Evolutionary conservation across 2,113 vertebrate genomes (phyloP), one percentile per base, ranked within the genome.

Genomic region (Podarcis muralis): DNA sequence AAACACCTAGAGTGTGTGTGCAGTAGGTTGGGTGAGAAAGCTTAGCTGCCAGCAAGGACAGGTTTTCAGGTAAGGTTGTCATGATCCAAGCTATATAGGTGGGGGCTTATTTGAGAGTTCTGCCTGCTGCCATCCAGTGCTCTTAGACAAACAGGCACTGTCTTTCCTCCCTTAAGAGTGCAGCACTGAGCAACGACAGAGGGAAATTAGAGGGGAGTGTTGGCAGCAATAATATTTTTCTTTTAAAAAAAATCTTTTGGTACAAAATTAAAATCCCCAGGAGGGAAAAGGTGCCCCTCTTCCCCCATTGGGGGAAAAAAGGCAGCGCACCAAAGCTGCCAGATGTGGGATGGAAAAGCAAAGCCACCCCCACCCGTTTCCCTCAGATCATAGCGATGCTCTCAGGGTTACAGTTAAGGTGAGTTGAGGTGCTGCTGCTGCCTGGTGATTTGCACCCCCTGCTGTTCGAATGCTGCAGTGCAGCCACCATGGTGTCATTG

Each of bases 371-470:
- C 65, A 77, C 90, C 86, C 79, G 40, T 32, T 22, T 11, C 0
- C 53, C 12, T 91, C 87, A 97, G 94, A 98, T 97, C 98, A 98
- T 98, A 95, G 98, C 97, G 15, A 98, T 97, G 91, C 97, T 98
- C 95, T 98, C 98, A 0, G 97, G 98, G 80, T 97, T 98, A 91
- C 98, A 98, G 97, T 98, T 98, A 95, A 99, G 97, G 93, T 98
- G 98, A 4, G 98, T 98, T 62, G 98, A 98, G 8, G 98, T 97
- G 96, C 98, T 98, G 96, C 98, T 98, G 76, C 97, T 97, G 0
- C 98, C 98, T 0, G 98, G 98, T 2, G 98, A 98, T 94, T 99
- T 99, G 86, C 98, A 97, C 72, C 97, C 97, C 88, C 98, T 97
- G 5, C 95, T 92, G 1, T 97, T 92, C 72, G 93, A 84, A 68